Evolutionary conservation across 2,888 invertebrate species (phyloP).

Genomic region (Idaea straminata): DNA sequence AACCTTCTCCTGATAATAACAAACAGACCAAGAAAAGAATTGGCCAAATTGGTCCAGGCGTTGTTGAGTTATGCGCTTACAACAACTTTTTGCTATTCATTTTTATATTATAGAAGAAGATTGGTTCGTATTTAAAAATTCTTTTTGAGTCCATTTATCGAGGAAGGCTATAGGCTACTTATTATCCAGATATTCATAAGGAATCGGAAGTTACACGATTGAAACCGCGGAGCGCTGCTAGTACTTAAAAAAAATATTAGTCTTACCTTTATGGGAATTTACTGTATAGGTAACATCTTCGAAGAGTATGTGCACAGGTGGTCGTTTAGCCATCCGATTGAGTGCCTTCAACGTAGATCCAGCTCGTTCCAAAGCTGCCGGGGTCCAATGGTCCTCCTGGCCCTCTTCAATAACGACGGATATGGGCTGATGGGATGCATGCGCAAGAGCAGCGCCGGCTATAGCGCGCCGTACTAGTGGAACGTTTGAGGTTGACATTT

Average conservation of each 20-base stretch:
- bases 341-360: constrained; percentile 74
- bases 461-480: constrained; percentile 69
- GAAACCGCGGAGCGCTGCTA: too few relatives aligned
- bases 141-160: too few relatives aligned
- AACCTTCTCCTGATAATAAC: too few relatives aligned
- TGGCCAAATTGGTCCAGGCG: too few relatives aligned
- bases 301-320: constrained; percentile 81
- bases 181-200: too few relatives aligned
- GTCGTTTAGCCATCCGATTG: constrained; percentile 79
- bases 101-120: too few relatives aligned
- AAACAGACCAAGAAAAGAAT: too few relatives aligned
- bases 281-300: constrained; percentile 80
- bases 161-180: too few relatives aligned
- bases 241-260: neutral
- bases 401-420: constrained; percentile 42
- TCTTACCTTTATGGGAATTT: constrained; percentile 64
- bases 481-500: constrained; percentile 66
- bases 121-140: too few relatives aligned
- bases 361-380: constrained; percentile 71
- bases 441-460: constrained; percentile 61
- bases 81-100: too few relatives aligned
- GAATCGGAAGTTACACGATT: neutral
- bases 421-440: constrained; percentile 37
- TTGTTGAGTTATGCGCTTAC: too few relatives aligned
- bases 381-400: constrained; percentile 68